Base-by-base conservation (phyloP, 2,113 vertebrate species). In the Myrmophylax atrothorax region DNA sequence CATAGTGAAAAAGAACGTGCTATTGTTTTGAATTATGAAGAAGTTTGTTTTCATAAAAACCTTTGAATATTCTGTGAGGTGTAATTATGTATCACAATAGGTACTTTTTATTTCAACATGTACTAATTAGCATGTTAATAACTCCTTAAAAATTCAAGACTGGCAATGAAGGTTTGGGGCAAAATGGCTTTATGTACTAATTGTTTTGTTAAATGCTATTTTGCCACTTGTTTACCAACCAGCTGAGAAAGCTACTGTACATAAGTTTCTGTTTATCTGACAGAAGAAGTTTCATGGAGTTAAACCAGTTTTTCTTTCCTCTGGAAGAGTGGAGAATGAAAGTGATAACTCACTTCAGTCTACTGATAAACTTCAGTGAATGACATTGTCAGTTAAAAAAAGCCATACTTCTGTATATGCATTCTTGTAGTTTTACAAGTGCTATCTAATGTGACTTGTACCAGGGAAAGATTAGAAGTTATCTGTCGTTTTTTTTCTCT, bases 251-350 rank as follows among this genome's bases (percentile, higher is more conserved):
- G 59, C n/a, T 79, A 14, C 42, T 53, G 58, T 70, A 70, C 22
- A 40, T 90, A 63, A 96, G 14, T 58, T 94, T 64, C 78, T 93
- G 25, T 90, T 91, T 85, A 38, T 80, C 70, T 91, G 59, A 85
- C 38, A 50, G 53, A 82, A 67, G 18, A 56, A 72, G 8, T 86
- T 84, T 82, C 58, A 40, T 37, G 62, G 26, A 8, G 46, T 84
- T 93, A 53, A 87, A 94, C 23, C 7, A 70, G 23, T 49, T 93
- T 87, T 79, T 79, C 13, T 40, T 93, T 91, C 38, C 66, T 76
- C 14, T 7, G 28, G 58, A 74, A 58, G 67, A 24, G n/a, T 37
- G 20, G 53, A 85, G 66, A 76, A 58, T 79, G 29, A 47, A 89
- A 81, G 53, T 40, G 62, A 7, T 73, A 70, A 79, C 20, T 93